Evolutionary conservation across 35 echinoderm and acorn worm species (phyloP), one percentile per base, ranked within the genome.

Genomic region (Hemicentrotus pulcherrimus): DNA sequence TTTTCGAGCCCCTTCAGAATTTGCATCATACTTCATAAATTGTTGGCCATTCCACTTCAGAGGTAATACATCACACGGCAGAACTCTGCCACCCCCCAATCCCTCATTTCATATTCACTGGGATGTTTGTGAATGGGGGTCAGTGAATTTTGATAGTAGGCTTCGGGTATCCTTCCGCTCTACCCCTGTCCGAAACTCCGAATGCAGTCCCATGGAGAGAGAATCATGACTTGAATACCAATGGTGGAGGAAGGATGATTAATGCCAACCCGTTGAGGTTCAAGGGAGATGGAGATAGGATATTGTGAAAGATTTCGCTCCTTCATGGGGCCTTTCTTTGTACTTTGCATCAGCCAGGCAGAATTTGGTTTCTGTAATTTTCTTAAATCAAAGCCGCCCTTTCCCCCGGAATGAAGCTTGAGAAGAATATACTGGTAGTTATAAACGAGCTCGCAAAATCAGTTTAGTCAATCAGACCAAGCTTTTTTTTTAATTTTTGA

Each of bases 41-140:
- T 78, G 65, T 78, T 78, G 65, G 65, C 65, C 65, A 78, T 28
- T 78, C 65, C 65, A 78, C 65, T 78, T 78, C 19, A 28, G 65
- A 78, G 65, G 24, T n/a, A 28, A 78, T 78, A n/a, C 19, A 78
- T 78, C 19, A 78, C 65, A 78, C 8, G 6, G 28, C 4, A 78
- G 65, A 78, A 28, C 65, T 78, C 28, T 22, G 22, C 61, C 6
- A 2, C 18, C 28, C 65, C 65, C 65, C 65, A 15, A 22, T 59
- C 28, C 65, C 65, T 78, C 65, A 78, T 78, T 78, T 78, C 22
- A n/a, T 28, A 78, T 78, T 22, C 65, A 78, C 7, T 4, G 65
- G 65, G 65, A 78, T 78, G 65, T 78, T 78, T 78, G 65, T 78
- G 65, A 78, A 78, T 78, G 65, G 65, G 65, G 65, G 65, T 78